Evolutionary conservation across 2,797 vertebrate genomes (phyloP).

Genomic region (Trachops cirrhosus): DNA sequence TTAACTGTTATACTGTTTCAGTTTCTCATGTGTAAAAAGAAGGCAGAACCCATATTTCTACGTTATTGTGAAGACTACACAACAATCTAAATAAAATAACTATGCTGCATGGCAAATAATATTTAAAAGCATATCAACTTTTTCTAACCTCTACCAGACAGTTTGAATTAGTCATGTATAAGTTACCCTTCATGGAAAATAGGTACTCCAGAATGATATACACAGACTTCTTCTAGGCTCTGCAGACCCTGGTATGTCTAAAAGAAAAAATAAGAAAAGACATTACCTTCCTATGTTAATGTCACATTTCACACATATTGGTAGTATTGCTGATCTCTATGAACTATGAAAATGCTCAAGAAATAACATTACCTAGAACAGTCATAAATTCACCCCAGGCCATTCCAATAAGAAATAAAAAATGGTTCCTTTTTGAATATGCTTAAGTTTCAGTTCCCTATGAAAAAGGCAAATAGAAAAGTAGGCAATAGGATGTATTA

Average conservation of each 20-base stretch:
- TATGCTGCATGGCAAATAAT: not conserved
- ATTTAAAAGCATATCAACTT: slow-evolving; percentile 19
- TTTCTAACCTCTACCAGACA: not conserved
- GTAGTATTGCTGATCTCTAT: not conserved
- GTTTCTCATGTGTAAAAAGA: not conserved
- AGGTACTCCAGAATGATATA: slow-evolving; percentile 91
- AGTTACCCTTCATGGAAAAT: slow-evolving; percentile 90
- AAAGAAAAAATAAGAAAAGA: slow-evolving; percentile 16
- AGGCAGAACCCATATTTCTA: not conserved
- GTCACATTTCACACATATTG: not conserved
- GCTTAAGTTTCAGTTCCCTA: slow-evolving; percentile 23
- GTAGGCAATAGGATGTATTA: not conserved
- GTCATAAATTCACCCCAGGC: not conserved
- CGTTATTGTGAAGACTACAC: not conserved
- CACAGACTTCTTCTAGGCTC: slow-evolving; percentile 90
- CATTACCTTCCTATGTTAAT: not conserved
- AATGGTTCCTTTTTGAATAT: slow-evolving; percentile 31
- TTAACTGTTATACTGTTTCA: not conserved
- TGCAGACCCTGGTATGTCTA: slow-evolving; percentile 85
- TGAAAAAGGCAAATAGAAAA: slow-evolving; percentile 47
- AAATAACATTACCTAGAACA: slow-evolving; percentile 48
- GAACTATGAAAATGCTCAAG: slow-evolving; percentile 31
- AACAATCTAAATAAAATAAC: not conserved
- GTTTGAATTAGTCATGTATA: slow-evolving; percentile 59
- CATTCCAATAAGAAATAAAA: slow-evolving; percentile 40